Evolutionary conservation across 2,888 invertebrate genomes (phyloP), one percentile per base, ranked within the genome.

Genomic region (Callyntrura guangdongensis): DNA sequence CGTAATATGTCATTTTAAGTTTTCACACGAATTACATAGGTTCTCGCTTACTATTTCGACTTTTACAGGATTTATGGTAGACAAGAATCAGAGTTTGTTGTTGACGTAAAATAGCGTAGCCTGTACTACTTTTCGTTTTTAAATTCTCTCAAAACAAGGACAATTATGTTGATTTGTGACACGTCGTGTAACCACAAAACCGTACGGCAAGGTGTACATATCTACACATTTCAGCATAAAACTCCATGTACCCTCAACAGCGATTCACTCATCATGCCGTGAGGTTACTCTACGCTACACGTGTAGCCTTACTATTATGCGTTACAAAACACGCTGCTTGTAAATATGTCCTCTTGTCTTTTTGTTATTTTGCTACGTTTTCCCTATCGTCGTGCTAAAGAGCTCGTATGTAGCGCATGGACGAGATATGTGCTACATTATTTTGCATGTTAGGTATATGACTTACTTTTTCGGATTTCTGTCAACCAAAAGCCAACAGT

Each of bases 171-270:
- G 79, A 79, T 79, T 36, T 79, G 59, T 36, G 79, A 59, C 79
- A 79, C 53, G n/a, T 36, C 27, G 56, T 27, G 27, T 17, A 79
- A 79, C 79, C 79, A 17, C 79, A 79, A n/a, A n/a, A 36, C 59
- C 53, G 6, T 36, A 14, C 61, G 2, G n/a, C 22, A 27, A 67
- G 14, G 12, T 20, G n/a, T 72, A 53, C 27, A 12, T 59, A 6
- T n/a, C n/a, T 69, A 74, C 74, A 74, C 49, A 56, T 59, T 56
- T 79, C 79, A 79, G 27, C 79, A n/a, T 56, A 79, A 27, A 79
- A 59, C 0, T 53, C 25, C 11, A 17, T 53, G n/a, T 36, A 17
- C 45, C 36, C 6, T 36, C 36, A 36, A 36, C 36, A 36, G 6
- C 36, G 2, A 49, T 72, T 72, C 47, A 72, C 11, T 47, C 22